Evolutionary conservation across 2,797 vertebrate genomes (phyloP).

Genomic region (Gambelia wislizenii): DNA sequence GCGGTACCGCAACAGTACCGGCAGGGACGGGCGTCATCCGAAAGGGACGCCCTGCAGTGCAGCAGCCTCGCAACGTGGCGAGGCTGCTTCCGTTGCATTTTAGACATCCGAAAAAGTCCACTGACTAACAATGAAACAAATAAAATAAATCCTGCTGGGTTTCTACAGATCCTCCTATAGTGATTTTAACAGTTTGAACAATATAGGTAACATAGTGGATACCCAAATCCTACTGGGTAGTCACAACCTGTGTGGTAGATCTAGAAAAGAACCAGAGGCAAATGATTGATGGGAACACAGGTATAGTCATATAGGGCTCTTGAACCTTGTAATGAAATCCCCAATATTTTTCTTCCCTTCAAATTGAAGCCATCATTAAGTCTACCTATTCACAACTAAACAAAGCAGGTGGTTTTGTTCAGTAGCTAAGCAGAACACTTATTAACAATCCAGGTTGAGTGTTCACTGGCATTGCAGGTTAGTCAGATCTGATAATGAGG

Average conservation of each 20-base stretch:
- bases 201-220: neutral
- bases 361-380: conserved; percentile 41
- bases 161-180: neutral
- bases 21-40: no score
- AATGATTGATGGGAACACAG: neutral
- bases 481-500: conserved; percentile 61
- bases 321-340: conserved; percentile 17
- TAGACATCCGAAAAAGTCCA: no score
- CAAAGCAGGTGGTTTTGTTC: conserved; percentile 36
- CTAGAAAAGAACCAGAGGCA: neutral
- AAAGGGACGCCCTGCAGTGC: no score
- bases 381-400: conserved; percentile 19
- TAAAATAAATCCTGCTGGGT: neutral
- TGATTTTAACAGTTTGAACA: neutral
- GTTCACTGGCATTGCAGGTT: conserved; percentile 26
- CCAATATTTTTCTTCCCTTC: conserved; percentile 33
- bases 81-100: no score
- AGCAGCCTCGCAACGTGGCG: no score
- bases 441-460: conserved; percentile 48
- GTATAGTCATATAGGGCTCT: conserved; percentile 19
- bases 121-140: neutral
- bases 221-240: neutral
- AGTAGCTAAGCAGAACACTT: conserved; percentile 30
- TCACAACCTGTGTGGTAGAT: neutral
- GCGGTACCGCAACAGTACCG: no score